Evolutionary conservation across 1,140 invertebrate genomes (phyloP).

Genomic region (Acromyrmex charruanus): DNA sequence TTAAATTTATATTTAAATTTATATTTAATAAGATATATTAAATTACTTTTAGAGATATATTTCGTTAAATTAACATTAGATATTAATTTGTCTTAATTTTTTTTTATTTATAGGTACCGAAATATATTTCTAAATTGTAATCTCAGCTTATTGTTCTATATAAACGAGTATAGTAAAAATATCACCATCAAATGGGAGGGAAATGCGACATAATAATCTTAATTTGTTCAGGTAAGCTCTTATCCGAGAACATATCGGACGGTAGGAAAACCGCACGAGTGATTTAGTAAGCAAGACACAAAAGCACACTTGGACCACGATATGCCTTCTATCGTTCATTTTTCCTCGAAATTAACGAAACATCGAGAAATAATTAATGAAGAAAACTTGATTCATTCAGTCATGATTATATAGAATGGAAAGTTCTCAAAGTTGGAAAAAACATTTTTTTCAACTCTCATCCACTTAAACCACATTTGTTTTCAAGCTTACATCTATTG

Average conservation of each 20-base stretch:
- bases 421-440: slow-evolving; percentile 34
- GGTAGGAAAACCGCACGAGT: neutral
- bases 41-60: neutral
- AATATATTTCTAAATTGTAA: neutral
- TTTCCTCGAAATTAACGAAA: slow-evolving; percentile 72
- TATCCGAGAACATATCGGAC: neutral
- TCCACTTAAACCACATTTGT: slow-evolving; percentile 62
- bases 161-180: neutral
- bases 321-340: slow-evolving; percentile 29
- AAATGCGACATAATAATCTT: slow-evolving; percentile 18
- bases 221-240: neutral
- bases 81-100: neutral
- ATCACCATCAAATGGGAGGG: too few relatives aligned
- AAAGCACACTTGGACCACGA: slow-evolving; percentile 20
- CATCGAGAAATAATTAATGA: slow-evolving; percentile 80
- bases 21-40: neutral
- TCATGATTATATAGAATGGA: slow-evolving; percentile 25
- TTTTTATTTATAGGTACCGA: neutral
- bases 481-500: slow-evolving; percentile 48
- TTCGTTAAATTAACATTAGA: slow-evolving; percentile 13
- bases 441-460: slow-evolving; percentile 71
- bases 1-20: neutral
- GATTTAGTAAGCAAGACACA: slow-evolving; percentile 45
- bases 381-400: slow-evolving; percentile 83
- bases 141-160: neutral